Conservation (phyloP, 2,113 vertebrate genomes). For the Rhagologus leucostigma region DNA sequence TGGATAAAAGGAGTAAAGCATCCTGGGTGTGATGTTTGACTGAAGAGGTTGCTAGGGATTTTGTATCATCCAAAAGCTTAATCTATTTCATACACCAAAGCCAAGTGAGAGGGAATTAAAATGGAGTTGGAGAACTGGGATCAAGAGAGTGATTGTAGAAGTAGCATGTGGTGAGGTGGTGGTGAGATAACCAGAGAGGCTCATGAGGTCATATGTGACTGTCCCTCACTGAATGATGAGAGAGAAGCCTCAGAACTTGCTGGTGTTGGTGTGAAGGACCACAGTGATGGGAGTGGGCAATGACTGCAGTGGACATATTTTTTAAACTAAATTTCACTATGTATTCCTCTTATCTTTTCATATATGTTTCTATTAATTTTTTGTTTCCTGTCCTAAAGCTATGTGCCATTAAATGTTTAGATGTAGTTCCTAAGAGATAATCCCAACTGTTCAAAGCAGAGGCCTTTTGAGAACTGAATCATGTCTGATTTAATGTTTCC, state of each 20-base stretch:
- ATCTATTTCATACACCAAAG: not conserved
- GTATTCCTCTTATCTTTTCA: not conserved
- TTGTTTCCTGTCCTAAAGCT: not conserved
- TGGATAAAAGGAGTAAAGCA: not conserved
- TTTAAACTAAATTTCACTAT: not conserved
- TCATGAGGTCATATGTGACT: fast-evolving
- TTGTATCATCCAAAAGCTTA: not conserved
- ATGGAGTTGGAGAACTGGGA: not conserved
- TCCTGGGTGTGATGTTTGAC: not conserved
- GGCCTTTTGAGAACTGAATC: not conserved
- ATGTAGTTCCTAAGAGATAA: not conserved
- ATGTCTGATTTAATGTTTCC: not conserved
- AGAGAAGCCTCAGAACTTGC: not conserved
- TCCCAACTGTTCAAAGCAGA: not conserved
- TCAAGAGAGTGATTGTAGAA: not conserved
- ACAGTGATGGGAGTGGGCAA: not conserved
- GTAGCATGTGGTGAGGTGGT: not conserved
- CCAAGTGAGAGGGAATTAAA: not conserved
- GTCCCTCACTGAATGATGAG: not conserved
- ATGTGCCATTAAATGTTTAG: not conserved
- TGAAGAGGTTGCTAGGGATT: not conserved
- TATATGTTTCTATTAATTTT: not conserved
- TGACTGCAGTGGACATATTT: not conserved
- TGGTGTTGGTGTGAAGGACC: not conserved
- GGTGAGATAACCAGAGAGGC: not conserved